Conservation (phyloP, 2,113 vertebrate genomes). For the Ageneiosus marmoratus region DNA sequence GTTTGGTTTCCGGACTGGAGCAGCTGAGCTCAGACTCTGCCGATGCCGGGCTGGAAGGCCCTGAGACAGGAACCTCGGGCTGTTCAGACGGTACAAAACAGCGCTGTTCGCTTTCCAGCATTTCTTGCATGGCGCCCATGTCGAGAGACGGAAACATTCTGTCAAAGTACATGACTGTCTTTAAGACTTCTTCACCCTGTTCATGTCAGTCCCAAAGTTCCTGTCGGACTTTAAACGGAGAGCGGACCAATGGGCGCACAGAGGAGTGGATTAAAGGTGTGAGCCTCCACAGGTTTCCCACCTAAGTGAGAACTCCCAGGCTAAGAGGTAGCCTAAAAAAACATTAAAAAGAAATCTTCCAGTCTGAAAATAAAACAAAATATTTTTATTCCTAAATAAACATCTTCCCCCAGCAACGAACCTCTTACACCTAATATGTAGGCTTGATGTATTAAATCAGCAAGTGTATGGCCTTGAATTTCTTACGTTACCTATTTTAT, state of each 20-base stretch:
- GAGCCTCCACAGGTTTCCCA: conserved; percentile 70
- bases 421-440: not conserved
- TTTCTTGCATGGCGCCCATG: conserved; percentile 43
- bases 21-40: conserved; percentile 68
- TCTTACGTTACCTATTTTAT: not conserved
- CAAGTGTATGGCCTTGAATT: not conserved
- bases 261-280: conserved; percentile 78
- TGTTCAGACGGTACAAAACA: conserved; percentile 24
- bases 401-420: no score
- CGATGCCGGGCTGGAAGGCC: conserved; percentile 68
- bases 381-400: not conserved
- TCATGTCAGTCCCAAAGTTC: conserved; percentile 16
- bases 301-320: conserved; percentile 56
- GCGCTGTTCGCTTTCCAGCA: conserved; percentile 48
- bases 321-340: not conserved
- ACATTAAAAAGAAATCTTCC: not conserved
- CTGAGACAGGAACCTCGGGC: conserved; percentile 52
- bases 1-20: conserved; percentile 79
- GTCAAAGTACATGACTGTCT: conserved; percentile 64
- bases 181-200: not conserved
- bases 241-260: conserved; percentile 68
- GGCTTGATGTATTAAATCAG: not conserved
- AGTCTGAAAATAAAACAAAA: not conserved
- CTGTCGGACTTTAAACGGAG: conserved; percentile 61
- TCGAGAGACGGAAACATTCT: conserved; percentile 53